Evolutionary conservation across 2,888 invertebrate genomes (phyloP).

Genomic region (Leucoma salicis): DNA sequence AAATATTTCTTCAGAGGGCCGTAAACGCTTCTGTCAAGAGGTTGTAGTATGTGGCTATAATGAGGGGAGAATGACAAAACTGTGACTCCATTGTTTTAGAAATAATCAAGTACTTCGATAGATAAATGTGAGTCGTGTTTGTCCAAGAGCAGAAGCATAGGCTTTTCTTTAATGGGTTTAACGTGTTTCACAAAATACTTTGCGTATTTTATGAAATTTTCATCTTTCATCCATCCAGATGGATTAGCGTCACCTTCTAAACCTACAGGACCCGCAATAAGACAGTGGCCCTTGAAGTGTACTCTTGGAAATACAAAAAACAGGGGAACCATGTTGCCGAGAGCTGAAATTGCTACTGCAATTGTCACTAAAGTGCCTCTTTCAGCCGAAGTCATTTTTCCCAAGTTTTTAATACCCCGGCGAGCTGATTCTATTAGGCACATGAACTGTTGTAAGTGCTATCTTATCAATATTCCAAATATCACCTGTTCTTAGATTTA

Average conservation of each 20-base stretch:
- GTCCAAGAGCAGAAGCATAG: conserved; percentile 1
- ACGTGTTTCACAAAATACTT: conserved; percentile 3
- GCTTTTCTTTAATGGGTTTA: not conserved
- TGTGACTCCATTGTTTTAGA: not conserved
- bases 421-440: conserved; percentile 3
- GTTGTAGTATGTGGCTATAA: conserved; percentile 3
- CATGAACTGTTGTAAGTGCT: conserved; percentile 13
- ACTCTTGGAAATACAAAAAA: conserved; percentile 10
- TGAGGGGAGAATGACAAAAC: conserved; percentile 1
- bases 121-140: conserved; percentile 4
- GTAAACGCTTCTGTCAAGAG: conserved; percentile 8
- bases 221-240: conserved; percentile 5
- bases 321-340: conserved; percentile 10
- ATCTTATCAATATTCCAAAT: conserved; percentile 20
- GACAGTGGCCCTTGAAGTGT: not conserved
- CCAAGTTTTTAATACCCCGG: not conserved
- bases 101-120: conserved; percentile 1
- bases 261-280: conserved; percentile 5
- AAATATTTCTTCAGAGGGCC: conserved; percentile 11
- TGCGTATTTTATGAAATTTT: not conserved
- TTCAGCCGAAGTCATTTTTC: conserved; percentile 1
- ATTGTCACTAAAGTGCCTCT: conserved; percentile 12
- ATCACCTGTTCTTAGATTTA: conserved; percentile 11
- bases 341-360: conserved; percentile 5
- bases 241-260: conserved; percentile 8